Evolutionary conservation across 2,797 vertebrate species (phyloP).

Genomic region (Aphelocoma californica): DNA sequence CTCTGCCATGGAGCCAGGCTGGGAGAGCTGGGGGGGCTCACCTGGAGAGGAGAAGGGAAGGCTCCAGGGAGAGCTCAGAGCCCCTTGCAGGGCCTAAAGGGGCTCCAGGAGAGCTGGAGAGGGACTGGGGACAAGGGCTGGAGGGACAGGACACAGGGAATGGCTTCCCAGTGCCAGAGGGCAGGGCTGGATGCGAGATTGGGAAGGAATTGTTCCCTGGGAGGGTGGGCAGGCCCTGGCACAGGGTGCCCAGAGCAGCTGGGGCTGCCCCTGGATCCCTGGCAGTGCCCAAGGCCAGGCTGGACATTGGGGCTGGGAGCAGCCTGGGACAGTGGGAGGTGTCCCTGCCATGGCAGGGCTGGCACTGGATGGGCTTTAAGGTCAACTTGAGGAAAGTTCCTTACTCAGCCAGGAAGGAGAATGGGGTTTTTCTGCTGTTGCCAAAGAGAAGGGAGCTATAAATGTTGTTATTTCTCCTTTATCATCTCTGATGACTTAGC

Average conservation of each 20-base stretch:
- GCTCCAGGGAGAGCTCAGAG: background rate
- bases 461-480: background rate
- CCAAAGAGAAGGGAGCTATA: background rate
- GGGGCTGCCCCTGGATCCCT: too few relatives aligned
- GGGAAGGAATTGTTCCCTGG: background rate
- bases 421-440: background rate
- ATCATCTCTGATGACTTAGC: background rate
- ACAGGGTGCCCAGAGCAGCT: too few relatives aligned
- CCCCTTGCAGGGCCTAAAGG: background rate
- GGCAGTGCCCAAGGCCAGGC: background rate
- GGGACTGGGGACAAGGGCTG: background rate
- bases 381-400: background rate
- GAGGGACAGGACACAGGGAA: background rate
- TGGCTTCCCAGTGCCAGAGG: background rate
- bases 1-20: background rate
- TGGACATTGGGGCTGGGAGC: background rate
- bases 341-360: background rate
- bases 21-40: rapidly evolving
- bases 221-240: too few relatives aligned
- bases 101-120: background rate
- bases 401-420: background rate
- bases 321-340: background rate
- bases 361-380: rapidly evolving
- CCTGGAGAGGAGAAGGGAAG: background rate
- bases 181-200: rapidly evolving